These are phyloP conservation scores for Trissolcus japonicus DNA, from an alignment of 2,888 invertebrate genomes.

Conservation along the genomic window DNA sequence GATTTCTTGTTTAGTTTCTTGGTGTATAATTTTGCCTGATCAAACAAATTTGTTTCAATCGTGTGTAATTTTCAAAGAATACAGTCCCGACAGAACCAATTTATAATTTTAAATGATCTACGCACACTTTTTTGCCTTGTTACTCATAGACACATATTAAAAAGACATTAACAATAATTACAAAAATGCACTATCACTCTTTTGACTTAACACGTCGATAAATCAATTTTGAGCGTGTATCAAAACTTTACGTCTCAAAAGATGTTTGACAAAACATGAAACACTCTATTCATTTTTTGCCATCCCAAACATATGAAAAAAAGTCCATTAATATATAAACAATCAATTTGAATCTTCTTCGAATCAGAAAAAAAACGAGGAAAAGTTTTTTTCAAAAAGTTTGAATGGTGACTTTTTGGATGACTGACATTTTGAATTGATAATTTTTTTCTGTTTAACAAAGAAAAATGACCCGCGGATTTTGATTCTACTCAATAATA, in stretches of 20 bases:
- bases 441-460: slow-evolving; percentile 17
- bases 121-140: slow-evolving; percentile 15
- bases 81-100: no score
- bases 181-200: slow-evolving; percentile 37
- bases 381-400: neutral
- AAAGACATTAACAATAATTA: slow-evolving; percentile 51
- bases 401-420: neutral
- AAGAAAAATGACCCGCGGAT: slow-evolving; percentile 25
- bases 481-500: slow-evolving; percentile 26
- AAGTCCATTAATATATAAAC: neutral
- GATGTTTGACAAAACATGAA: slow-evolving; percentile 8
- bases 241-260: slow-evolving; percentile 18
- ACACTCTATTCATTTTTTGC: neutral
- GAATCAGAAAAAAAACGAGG: neutral
- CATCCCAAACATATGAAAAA: neutral
- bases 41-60: no score
- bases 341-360: slow-evolving; percentile 6
- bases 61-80: no score
- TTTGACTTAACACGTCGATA: slow-evolving; percentile 46
- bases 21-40: no score
- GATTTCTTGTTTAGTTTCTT: no score
- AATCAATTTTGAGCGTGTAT: slow-evolving; percentile 34
- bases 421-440: neutral
- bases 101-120: slow-evolving; percentile 7
- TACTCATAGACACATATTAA: slow-evolving; percentile 39